Conservation (phyloP, 2,797 vertebrate genomes). For the Ctenopoma multispine region DNA sequence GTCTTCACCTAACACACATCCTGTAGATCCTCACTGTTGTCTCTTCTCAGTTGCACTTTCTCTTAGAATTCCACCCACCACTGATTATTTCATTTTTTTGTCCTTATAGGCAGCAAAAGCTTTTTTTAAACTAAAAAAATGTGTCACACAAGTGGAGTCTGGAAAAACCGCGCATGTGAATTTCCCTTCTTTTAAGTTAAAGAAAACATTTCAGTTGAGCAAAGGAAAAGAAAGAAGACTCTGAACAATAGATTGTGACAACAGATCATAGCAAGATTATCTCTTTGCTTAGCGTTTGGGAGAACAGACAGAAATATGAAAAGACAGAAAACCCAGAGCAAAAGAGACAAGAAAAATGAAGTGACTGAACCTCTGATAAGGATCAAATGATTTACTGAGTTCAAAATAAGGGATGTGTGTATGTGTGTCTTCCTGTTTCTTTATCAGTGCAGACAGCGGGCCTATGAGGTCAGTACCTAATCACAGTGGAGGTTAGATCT, state of each 20-base stretch:
- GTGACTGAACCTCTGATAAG: conserved; percentile 62
- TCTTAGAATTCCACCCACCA: neutral
- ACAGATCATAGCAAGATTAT: conserved; percentile 56
- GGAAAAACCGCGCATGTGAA: neutral
- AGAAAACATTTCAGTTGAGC: conserved; percentile 33
- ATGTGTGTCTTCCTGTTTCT: conserved; percentile 47
- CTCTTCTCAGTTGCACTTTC: conserved; percentile 10
- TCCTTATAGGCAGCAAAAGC: conserved; percentile 24
- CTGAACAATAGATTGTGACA: conserved; percentile 38
- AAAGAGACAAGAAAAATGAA: conserved; percentile 49
- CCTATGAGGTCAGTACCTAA: conserved; percentile 71
- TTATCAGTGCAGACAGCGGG: conserved; percentile 69
- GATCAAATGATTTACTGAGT: conserved; percentile 66
- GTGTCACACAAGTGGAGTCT: neutral
- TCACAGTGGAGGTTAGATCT: conserved; percentile 77
- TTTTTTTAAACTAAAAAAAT: conserved; percentile 8
- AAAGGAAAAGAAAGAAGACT: conserved; percentile 25
- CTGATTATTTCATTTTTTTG: conserved; percentile 13
- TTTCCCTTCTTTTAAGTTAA: conserved; percentile 36
- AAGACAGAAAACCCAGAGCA: conserved; percentile 42
- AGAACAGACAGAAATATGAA: conserved; percentile 48
- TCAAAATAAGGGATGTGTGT: conserved; percentile 50
- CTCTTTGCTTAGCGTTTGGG: conserved; percentile 34
- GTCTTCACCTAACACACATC: conserved; percentile 27
- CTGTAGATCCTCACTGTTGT: conserved; percentile 20